Evolutionary conservation across 1,140 invertebrate genomes (phyloP).

Genomic region (Drosophila tristis): DNA sequence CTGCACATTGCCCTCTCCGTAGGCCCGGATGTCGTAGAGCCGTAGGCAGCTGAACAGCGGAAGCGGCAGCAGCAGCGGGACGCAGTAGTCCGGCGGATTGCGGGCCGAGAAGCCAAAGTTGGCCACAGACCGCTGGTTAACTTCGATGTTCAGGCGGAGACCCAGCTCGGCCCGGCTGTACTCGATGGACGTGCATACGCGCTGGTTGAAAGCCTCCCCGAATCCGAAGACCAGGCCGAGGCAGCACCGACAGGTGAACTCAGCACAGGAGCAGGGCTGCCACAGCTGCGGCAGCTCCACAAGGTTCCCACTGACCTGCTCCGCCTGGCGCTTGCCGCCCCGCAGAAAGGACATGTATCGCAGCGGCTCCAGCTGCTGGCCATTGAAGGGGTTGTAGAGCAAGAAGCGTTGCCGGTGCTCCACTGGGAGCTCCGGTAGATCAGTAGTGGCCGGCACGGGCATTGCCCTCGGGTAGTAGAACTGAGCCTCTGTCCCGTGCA

Average conservation of each 20-base stretch:
- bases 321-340: background rate
- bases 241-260: slow-evolving; percentile 61
- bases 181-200: slow-evolving; percentile 37
- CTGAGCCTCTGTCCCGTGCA: slow-evolving; percentile 32
- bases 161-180: slow-evolving; percentile 38
- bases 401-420: slow-evolving; percentile 13
- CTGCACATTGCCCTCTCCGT: slow-evolving; percentile 42
- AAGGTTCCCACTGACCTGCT: slow-evolving; percentile 46
- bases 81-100: slow-evolving; percentile 61
- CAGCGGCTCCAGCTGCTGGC: slow-evolving; percentile 26
- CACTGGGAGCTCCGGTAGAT: background rate
- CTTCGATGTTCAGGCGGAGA: slow-evolving; percentile 40
- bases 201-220: slow-evolving; percentile 27
- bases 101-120: slow-evolving; percentile 45
- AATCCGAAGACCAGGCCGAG: slow-evolving; percentile 49
- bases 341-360: slow-evolving; percentile 14
- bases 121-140: slow-evolving; percentile 42
- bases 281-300: slow-evolving; percentile 56
- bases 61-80: slow-evolving; percentile 50
- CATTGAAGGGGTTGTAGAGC: slow-evolving; percentile 48
- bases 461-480: slow-evolving; percentile 1
- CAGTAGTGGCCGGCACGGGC: background rate
- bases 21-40: slow-evolving; percentile 45
- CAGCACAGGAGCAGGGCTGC: slow-evolving; percentile 53
- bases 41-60: slow-evolving; percentile 56